Evolutionary conservation across 2,888 invertebrate species (phyloP), one percentile per base, ranked within the genome.

Genomic region (Eremobia ochroleuca): DNA sequence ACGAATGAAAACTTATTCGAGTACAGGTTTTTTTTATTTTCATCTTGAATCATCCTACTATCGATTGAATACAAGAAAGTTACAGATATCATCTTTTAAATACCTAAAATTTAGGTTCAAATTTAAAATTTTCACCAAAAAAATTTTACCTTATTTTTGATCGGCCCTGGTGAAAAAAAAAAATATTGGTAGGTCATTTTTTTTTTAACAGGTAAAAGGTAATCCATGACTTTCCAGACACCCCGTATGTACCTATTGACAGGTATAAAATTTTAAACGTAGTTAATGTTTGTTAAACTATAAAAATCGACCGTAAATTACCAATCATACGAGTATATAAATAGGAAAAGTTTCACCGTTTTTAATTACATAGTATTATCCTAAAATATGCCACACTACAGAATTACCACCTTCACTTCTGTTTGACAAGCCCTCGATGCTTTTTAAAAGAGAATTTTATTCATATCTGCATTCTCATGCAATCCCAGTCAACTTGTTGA

Each of bases 401-500:
- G 13, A 25, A 69, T 46, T 25, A 52, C n/a, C 8, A 49, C 15
- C 6, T 37, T 61, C 58, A 67, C 31, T 52, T 62, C 28, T 65
- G 52, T 72, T 73, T 64, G 72, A 73, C 31, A 58, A 72, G 31
- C 61, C 52, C n/a, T 55, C 52, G 13, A 65, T 40, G 66, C 64
- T 74, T 70, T 71, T 74, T 49, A 77, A 73, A 79, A 85, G 49
- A 76, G 79, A 79, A 80, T 80, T 82, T 78, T 37, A 85, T 79
- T 85, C 79, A 81, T 85, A 73, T 76, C 74, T 79, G 73, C 80
- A 81, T 64, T 72, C 65, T 77, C 77, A 55, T 79, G 55, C 81
- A 67, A 74, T 55, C 62, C 64, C 73, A 81, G 80, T 83, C 79
- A 76, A 88, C 90, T 89, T 89, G 90, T 89, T 88, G 89, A 89